Evolutionary conservation across 1,140 invertebrate genomes (phyloP).

Genomic region (Heliconius melpomene): DNA sequence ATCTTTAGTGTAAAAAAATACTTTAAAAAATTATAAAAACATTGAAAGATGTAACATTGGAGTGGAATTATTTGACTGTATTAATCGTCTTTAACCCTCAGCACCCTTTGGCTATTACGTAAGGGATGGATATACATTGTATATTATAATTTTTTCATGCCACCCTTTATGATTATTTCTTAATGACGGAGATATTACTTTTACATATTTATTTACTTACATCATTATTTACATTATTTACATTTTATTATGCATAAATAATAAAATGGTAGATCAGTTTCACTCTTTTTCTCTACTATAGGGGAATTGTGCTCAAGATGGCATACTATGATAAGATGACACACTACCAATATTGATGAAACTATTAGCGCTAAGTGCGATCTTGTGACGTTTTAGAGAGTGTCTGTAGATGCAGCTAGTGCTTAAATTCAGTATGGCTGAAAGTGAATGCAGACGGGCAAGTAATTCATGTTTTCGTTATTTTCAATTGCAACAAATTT

Average conservation of each 20-base stretch:
- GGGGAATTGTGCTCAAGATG: rapidly evolving
- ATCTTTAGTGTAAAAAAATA: not conserved
- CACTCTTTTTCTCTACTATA: too few species aligned
- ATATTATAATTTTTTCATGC: not conserved
- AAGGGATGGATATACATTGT: not conserved
- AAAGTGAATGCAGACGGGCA: too few species aligned
- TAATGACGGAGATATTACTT: conserved; percentile 13
- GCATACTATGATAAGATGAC: too few species aligned
- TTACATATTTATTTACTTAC: not conserved
- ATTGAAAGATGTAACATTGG: not conserved
- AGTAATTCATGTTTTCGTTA: too few species aligned
- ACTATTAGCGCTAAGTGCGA: too few species aligned
- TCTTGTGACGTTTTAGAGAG: too few species aligned
- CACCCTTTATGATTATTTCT: conserved; percentile 13
- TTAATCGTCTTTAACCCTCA: conserved; percentile 14
- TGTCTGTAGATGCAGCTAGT: too few species aligned
- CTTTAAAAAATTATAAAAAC: not conserved
- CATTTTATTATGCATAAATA: not conserved
- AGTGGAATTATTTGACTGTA: conserved; percentile 1
- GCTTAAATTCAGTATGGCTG: too few species aligned
- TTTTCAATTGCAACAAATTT: too few species aligned
- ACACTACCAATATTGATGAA: too few species aligned
- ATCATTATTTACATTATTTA: too few species aligned
- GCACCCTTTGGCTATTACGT: conserved; percentile 12
- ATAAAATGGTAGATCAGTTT: too few species aligned